Evolutionary conservation across 2,888 invertebrate genomes (phyloP).

Genomic region (Isotomurus palustris): DNA sequence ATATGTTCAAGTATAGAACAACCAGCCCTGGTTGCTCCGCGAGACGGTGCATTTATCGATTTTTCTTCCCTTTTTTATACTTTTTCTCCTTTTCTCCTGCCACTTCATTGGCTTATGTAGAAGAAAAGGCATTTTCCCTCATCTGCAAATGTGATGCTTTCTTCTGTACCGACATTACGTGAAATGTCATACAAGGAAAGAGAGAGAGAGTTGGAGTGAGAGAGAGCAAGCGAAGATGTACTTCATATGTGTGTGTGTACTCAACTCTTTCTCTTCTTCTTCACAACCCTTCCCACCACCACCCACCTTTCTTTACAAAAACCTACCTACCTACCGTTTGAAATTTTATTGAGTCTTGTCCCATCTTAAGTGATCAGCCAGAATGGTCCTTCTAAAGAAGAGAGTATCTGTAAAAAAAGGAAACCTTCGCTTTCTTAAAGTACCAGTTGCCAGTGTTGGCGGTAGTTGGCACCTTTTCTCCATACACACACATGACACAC

Average conservation of each 20-base stretch:
- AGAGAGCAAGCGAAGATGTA: constrained; percentile 1
- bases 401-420: not conserved
- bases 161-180: constrained; percentile 10
- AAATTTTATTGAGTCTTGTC: constrained; percentile 18
- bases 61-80: constrained; percentile 39
- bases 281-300: too few species aligned
- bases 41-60: constrained; percentile 46
- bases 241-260: too few species aligned
- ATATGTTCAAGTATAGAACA: too few species aligned
- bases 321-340: constrained; percentile 22
- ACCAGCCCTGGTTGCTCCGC: constrained; percentile 44
- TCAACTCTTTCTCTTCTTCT: too few species aligned
- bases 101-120: constrained; percentile 11
- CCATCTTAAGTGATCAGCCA: not conserved
- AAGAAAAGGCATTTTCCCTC: not conserved
- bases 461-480: not conserved
- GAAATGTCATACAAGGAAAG: constrained; percentile 17
- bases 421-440: not conserved
- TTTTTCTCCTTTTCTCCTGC: constrained; percentile 22
- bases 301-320: too few species aligned
- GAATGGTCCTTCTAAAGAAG: not conserved
- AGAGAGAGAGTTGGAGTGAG: not conserved
- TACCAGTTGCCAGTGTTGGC: not conserved
- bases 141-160: constrained; percentile 12
- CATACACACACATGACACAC: too few species aligned